Percentiles rank a stretch among this genome's conserved stretches.
Evolutionary conservation across 92 coral and sea anemone genomes (phyloP).

Genomic region (Actinernus sp.): DNA sequence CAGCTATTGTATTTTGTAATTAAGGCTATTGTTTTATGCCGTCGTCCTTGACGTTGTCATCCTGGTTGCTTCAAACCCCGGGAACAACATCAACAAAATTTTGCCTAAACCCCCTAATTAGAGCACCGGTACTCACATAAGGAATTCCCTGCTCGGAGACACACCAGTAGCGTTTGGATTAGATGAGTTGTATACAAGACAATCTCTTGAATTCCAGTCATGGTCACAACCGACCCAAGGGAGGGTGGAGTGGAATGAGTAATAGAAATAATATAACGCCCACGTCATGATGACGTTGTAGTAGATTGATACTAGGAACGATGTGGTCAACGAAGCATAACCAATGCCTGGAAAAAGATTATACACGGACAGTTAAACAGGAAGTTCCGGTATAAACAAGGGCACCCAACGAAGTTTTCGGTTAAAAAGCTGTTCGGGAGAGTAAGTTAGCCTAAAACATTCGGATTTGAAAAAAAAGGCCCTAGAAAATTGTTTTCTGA

Average conservation of each 20-base stretch:
- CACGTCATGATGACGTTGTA: conserved; percentile 92
- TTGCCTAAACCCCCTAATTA: background rate
- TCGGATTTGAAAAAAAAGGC: too few relatives aligned
- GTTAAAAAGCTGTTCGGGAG: too few relatives aligned
- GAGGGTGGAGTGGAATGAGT: conserved; percentile 65
- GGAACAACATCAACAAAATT: background rate
- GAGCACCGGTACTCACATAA: conserved; percentile 55
- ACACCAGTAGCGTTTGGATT: conserved; percentile 74
- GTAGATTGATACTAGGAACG: conserved; percentile 86
- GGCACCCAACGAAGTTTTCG: too few relatives aligned
- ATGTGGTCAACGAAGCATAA: conserved; percentile 69
- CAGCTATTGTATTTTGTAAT: too few relatives aligned
- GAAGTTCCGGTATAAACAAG: too few relatives aligned
- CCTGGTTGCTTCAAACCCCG: too few relatives aligned
- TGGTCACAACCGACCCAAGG: conserved; percentile 95
- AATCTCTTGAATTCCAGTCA: conserved; percentile 78
- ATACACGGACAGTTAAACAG: too few relatives aligned
- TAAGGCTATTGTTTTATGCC: too few relatives aligned
- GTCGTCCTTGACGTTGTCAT: too few relatives aligned
- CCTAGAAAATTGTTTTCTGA: too few relatives aligned
- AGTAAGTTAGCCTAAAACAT: too few relatives aligned
- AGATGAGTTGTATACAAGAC: conserved; percentile 67
- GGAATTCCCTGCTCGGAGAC: conserved; percentile 86
- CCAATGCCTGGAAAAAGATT: conserved; percentile 69
- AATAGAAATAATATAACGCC: conserved; percentile 78